phyloP scores from a whole-genome alignment of 2,888 invertebrate genomes.

The Melanophora roralis region DNA sequence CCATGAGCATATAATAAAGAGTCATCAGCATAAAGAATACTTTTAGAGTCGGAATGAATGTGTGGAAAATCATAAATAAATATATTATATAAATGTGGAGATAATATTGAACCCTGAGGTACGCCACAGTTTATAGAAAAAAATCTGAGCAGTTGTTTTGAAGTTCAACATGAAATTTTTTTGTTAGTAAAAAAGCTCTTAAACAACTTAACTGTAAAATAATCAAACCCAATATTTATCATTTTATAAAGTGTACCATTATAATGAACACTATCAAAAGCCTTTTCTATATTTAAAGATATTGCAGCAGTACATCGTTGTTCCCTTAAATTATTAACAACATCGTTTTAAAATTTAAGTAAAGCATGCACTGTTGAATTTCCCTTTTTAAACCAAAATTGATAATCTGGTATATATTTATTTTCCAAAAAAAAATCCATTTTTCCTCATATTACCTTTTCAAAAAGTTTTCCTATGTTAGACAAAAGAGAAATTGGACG shows the following conservation, averaged over 20 bases:
- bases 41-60: too few relatives aligned
- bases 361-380: neutral
- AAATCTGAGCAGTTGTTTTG: neutral
- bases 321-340: neutral
- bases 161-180: too few relatives aligned
- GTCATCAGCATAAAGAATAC: too few relatives aligned
- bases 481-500: conserved; percentile 39
- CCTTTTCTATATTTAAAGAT: conserved; percentile 7
- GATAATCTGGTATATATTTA: neutral
- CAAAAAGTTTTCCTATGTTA: neutral
- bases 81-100: neutral
- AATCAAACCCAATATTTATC: conserved; percentile 14
- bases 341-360: neutral
- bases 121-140: conserved; percentile 36
- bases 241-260: neutral
- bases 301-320: conserved; percentile 1
- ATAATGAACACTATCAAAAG: conserved; percentile 1
- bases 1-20: conserved; percentile 17
- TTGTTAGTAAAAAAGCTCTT: neutral
- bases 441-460: neutral
- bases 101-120: conserved; percentile 34
- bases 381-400: conserved; percentile 5
- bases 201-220: conserved; percentile 12
- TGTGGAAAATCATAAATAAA: too few relatives aligned
- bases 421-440: neutral